phyloP scores from a whole-genome alignment of 2,113 vertebrate species.

The Vulpes lagopus region DNA sequence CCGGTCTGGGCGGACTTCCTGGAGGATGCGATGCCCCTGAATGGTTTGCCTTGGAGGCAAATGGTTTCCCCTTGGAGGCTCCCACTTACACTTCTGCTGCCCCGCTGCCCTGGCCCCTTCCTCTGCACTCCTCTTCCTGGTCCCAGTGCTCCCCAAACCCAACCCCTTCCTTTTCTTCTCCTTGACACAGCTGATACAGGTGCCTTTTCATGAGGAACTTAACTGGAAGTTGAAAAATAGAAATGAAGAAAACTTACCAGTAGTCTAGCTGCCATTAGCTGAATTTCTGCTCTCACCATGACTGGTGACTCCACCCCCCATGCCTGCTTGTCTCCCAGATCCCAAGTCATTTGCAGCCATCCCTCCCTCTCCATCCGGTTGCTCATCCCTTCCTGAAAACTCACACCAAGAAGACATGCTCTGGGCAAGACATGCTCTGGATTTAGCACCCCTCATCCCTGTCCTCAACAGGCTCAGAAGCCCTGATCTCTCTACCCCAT shows the following conservation, averaged over 20 bases:
- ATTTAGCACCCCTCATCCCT: neutral
- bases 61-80: neutral
- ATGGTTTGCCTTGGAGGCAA: too few species aligned
- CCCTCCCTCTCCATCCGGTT: neutral
- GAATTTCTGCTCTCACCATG: neutral
- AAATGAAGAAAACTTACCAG: neutral
- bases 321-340: neutral
- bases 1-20: neutral
- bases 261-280: neutral
- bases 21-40: neutral
- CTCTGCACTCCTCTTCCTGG: neutral
- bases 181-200: neutral
- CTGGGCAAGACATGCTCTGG: neutral
- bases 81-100: neutral
- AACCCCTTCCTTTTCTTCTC: neutral
- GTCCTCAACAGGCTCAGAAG: neutral
- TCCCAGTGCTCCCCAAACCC: neutral
- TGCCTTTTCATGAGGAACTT: neutral
- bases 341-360: accelerated
- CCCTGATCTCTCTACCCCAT: neutral
- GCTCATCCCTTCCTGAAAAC: neutral
- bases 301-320: neutral
- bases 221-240: too few species aligned
- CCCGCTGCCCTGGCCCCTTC: neutral
- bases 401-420: neutral